These are phyloP conservation scores for Gallinago undulata DNA, from an alignment of 2,113 vertebrate genomes.

Conservation along the genomic window DNA sequence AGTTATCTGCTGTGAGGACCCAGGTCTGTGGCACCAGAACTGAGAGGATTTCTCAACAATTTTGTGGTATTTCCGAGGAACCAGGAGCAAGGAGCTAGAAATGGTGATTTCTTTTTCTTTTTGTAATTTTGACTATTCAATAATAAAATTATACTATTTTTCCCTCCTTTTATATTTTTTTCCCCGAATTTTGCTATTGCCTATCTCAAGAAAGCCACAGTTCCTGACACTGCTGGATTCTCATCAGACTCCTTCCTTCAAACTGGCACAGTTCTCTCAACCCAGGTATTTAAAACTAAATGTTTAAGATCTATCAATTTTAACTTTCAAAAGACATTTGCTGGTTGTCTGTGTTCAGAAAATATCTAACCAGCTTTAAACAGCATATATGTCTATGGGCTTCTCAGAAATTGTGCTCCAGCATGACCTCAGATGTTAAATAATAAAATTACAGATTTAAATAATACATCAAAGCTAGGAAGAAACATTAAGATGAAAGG, in stretches of 20 bases:
- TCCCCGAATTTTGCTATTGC: background rate
- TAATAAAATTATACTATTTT: background rate
- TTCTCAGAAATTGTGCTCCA: background rate
- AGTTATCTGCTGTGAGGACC: background rate
- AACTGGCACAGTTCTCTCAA: background rate
- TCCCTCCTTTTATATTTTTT: fast-evolving
- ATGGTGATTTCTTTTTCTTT: too few species aligned
- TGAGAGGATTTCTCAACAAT: background rate
- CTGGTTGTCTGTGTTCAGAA: background rate
- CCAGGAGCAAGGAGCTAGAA: background rate
- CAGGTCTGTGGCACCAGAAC: background rate
- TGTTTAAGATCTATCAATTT: background rate
- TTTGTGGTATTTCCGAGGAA: background rate
- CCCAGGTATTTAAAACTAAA: background rate
- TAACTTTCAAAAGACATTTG: background rate
- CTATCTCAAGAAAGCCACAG: background rate
- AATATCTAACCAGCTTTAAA: background rate
- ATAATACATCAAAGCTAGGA: background rate
- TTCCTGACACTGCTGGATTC: background rate
- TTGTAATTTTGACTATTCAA: background rate
- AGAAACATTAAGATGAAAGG: background rate
- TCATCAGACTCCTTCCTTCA: background rate
- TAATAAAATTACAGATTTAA: background rate
- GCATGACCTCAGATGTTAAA: background rate
- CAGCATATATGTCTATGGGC: background rate